phyloP scores from a whole-genome alignment of 2,113 vertebrate genomes.

The Struthidea cinerea region DNA sequence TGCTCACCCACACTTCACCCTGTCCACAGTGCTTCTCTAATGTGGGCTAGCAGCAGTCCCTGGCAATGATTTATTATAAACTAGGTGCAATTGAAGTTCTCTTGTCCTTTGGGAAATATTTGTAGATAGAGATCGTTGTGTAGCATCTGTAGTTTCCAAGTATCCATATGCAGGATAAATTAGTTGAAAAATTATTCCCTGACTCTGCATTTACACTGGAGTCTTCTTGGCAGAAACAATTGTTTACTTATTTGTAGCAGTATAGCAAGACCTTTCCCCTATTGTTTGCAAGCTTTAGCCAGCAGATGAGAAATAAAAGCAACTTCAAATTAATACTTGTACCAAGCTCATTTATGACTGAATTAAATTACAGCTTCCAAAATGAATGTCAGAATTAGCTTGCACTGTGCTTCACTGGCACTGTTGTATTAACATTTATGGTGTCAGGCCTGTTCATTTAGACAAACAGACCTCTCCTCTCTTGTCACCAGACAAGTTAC shows the following conservation, averaged over 20 bases:
- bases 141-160: constrained; percentile 24
- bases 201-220: not conserved
- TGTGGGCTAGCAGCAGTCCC: not conserved
- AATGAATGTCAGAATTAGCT: not conserved
- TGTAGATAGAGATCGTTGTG: not conserved
- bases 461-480: not conserved
- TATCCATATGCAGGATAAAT: constrained; percentile 18
- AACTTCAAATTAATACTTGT: not conserved
- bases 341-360: not conserved
- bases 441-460: not conserved
- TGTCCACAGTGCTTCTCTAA: not conserved
- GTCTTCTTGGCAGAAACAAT: not conserved
- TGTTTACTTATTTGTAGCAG: constrained; percentile 14
- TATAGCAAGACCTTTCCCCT: not conserved
- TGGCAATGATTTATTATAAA: not conserved
- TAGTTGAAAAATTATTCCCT: constrained; percentile 14
- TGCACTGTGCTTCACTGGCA: not conserved
- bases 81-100: not conserved
- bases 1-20: not conserved
- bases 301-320: not conserved
- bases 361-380: not conserved
- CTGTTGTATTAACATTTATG: not conserved
- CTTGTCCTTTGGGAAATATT: not conserved
- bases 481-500: not conserved
- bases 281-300: constrained; percentile 21